Evolutionary conservation across 2,888 invertebrate species (phyloP), one percentile per base, ranked within the genome.

Genomic region (Melikaiella ostensackeni): DNA sequence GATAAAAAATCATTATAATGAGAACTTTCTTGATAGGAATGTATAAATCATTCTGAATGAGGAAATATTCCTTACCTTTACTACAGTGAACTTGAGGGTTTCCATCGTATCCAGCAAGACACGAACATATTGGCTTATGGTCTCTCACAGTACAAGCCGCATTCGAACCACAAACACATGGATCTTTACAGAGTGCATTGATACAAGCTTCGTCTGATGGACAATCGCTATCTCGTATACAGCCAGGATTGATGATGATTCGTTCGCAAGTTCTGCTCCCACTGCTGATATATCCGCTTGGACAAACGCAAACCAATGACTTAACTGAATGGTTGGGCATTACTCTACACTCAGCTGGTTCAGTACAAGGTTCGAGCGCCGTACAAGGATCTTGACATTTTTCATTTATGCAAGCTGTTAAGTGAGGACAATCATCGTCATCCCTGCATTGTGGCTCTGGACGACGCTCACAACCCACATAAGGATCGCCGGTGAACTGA

Each of bases 221-320:
- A 89, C 98, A 98, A 84, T 98, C 96, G 50, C 93, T 94, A 88
- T 97, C 97, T 4, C 94, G 93, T 83, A 94, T 93, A 89, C 97
- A 98, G 75, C 94, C 95, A 4, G 94, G 93, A 73, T 93, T 93
- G 11, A 92, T 88, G 8, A 95, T 91, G n/a, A 95, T 95, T 2
- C 96, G 95, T 79, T 95, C 94, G 88, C 97, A 97, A 59, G 95
- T 94, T 73, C 97, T 97, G 83, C 95, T 95, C 76, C 97, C 97
- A 82, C 95, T 96, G 91, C 96, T 97, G 5, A 97, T 94, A 86
- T 97, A 97, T 24, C 98, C 98, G 74, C 96, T 96, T 35, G 97
- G 97, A 86, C 98, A 98, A 4, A 97, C 94, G 89, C 98, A 98
- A 55, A 97, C 94, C 96, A 98, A 97, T 0, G 97, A 97, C 81